Conservation (phyloP, 2,113 vertebrate species). For the Carassius auratus region DNA sequence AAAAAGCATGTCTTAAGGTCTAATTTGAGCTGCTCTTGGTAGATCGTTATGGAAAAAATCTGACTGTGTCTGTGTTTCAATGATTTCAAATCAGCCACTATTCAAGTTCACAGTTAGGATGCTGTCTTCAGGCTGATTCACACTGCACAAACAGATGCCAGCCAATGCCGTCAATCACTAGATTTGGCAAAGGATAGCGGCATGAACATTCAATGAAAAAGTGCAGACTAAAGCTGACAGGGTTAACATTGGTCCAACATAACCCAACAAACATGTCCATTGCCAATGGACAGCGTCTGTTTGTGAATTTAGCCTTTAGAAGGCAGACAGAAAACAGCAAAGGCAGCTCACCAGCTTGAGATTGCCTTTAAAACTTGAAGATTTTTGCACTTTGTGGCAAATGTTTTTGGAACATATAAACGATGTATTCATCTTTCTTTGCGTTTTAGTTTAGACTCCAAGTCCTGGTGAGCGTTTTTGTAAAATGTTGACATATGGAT, state of each 20-base stretch:
- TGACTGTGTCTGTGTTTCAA: too few relatives aligned
- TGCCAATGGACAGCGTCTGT: neutral
- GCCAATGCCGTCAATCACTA: neutral
- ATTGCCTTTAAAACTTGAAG: neutral
- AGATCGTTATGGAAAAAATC: too few relatives aligned
- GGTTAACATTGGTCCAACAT: neutral
- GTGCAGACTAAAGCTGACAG: neutral
- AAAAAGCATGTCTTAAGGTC: too few relatives aligned
- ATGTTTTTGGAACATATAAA: neutral
- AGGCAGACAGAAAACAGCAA: neutral
- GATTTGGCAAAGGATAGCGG: neutral
- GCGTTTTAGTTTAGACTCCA: neutral
- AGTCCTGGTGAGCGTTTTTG: neutral
- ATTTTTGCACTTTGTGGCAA: neutral
- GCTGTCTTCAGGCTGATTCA: neutral
- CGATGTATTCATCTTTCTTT: neutral
- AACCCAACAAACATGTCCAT: neutral
- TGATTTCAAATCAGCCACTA: neutral
- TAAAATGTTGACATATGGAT: conserved; percentile 15
- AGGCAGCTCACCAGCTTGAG: neutral
- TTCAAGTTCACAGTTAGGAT: neutral
- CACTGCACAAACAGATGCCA: neutral
- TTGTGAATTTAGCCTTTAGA: neutral
- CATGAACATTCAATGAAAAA: neutral
- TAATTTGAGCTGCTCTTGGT: too few relatives aligned